These are phyloP conservation scores for Notamacropus eugenii DNA, from an alignment of 2,797 vertebrate genomes.

Conservation along the genomic window DNA sequence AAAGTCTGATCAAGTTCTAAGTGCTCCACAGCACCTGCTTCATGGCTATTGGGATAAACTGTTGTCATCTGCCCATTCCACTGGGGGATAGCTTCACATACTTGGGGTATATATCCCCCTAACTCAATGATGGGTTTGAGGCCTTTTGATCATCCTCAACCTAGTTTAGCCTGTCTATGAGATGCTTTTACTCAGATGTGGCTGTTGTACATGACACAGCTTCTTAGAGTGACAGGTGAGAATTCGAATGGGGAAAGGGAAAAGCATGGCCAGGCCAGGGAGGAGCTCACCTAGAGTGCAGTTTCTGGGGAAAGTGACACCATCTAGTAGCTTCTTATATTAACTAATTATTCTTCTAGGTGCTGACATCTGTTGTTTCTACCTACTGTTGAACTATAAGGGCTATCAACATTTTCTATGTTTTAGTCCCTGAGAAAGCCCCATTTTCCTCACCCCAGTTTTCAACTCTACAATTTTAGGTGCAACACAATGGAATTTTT, in stretches of 20 bases:
- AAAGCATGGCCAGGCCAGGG: background rate
- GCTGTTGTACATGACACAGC: background rate
- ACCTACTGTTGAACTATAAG: background rate
- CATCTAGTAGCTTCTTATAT: background rate
- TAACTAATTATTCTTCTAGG: background rate
- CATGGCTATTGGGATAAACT: background rate
- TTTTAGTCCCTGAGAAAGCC: background rate
- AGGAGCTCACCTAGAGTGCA: background rate
- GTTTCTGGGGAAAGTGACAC: background rate
- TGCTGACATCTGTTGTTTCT: background rate
- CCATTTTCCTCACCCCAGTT: background rate
- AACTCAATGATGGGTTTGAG: background rate
- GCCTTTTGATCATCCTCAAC: background rate
- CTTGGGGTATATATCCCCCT: background rate
- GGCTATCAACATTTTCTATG: background rate
- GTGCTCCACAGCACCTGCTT: background rate
- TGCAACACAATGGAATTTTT: background rate
- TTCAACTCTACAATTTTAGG: background rate
- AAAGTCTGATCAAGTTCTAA: background rate
- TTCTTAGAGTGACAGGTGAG: background rate
- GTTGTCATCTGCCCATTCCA: background rate
- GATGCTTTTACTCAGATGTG: background rate
- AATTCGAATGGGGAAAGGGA: background rate
- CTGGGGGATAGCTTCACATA: background rate
- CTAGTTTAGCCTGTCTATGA: background rate